Base-by-base conservation (phyloP, 1,140 invertebrate genomes). In the Drosophila auraria region DNA sequence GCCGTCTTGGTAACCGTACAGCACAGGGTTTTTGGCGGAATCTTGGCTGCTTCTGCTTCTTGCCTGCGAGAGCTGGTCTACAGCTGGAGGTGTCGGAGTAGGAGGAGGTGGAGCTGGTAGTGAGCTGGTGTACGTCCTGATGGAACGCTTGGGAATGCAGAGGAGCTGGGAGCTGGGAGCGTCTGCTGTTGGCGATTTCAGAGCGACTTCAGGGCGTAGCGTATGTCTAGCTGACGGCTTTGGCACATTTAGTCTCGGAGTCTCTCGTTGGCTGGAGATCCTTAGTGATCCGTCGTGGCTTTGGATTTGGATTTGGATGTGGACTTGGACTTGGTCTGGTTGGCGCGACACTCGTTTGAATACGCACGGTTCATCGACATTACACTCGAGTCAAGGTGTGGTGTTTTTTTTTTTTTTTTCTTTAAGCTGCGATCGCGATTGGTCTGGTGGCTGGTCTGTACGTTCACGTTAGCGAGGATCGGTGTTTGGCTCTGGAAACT, bases 351-450 rank as follows among this genome's bases (percentile, higher is more conserved):
- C 77, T 87, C 80, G 61, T 87, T 83, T 57, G 58, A 65, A 87
- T 73, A 82, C 79, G 76, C 80, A 91, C 74, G 83, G 87, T 91
- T 82, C 82, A 90, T 87, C 87, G 87, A 90, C 87, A 91, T 91
- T 91, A 91, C 82, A 91, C 58, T 75, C 78, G 54, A 80, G 72
- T 87, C 83, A 78, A 84, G 83, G 83, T 87, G 69, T 86, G 53
- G 33, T 65, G 27, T 30, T 15, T 38, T 25, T 30, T 30, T 30
- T 27, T 27, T 30, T 30, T 6, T 7, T 30, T 5, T 30, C 6
- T 57, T 65, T 65, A 20, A 11, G 23, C 62, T 64, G 59, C 58
- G 59, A 73, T 47, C 56, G 74, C 62, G 71, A 1, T 30, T 30
- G 30, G 62, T 38, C 30, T 58, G 27, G 42, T 50, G 49, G 42